These are phyloP conservation scores for Malthinus flaveolus DNA, from an alignment of 2,888 invertebrate genomes.

Conservation along the genomic window DNA sequence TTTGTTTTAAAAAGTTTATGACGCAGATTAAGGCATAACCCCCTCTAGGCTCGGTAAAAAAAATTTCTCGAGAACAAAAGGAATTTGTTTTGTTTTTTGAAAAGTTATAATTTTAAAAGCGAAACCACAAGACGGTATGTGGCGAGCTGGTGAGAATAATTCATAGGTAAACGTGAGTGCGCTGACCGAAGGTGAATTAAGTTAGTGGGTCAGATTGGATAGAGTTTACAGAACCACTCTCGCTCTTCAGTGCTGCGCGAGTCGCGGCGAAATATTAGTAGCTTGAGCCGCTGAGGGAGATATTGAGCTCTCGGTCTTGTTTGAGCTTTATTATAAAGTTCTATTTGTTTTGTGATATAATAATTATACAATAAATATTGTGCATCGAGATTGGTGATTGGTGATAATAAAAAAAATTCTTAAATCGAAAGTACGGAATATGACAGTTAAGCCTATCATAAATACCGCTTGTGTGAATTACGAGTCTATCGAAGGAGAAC, in stretches of 20 bases:
- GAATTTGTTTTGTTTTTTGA: too few relatives aligned
- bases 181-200: constrained; percentile 54
- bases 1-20: too few relatives aligned
- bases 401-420: not conserved
- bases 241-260: constrained; percentile 40
- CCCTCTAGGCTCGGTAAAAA: too few relatives aligned
- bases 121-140: constrained; percentile 34
- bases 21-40: too few relatives aligned
- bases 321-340: not conserved
- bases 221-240: constrained; percentile 43
- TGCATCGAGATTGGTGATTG: constrained; percentile 1
- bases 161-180: constrained; percentile 42
- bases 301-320: constrained; percentile 8
- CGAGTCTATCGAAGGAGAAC: constrained; percentile 50
- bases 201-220: constrained; percentile 54
- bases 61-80: too few relatives aligned
- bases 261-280: constrained; percentile 37
- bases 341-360: constrained; percentile 4
- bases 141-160: constrained; percentile 13
- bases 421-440: constrained; percentile 39
- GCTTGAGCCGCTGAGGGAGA: constrained; percentile 23
- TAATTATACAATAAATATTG: constrained; percentile 10
- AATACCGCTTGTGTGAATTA: constrained; percentile 57
- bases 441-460: constrained; percentile 63
- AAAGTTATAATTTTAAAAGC: constrained; percentile 27